These are phyloP conservation scores for Drosophila kuntzei DNA, from an alignment of 2,888 invertebrate genomes.

Conservation along the genomic window DNA sequence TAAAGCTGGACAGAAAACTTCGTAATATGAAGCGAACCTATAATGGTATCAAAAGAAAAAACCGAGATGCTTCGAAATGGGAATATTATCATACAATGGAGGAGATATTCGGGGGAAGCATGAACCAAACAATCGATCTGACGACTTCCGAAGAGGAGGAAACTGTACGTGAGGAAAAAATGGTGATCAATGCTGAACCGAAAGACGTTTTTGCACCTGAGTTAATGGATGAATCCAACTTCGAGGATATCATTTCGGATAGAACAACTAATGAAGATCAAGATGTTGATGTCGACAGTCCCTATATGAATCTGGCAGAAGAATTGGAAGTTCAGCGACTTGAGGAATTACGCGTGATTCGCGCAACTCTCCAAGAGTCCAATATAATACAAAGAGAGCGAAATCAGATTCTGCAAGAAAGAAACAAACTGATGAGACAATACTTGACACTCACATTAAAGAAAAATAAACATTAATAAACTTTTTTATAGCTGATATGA, in stretches of 20 bases:
- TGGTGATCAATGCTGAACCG: constrained; percentile 9
- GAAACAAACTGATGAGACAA: constrained; percentile 26
- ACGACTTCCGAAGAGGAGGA: background rate
- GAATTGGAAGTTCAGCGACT: constrained; percentile 23
- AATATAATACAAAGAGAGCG: constrained; percentile 33
- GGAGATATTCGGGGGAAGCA: constrained; percentile 11
- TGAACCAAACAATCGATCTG: background rate
- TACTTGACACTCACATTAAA: background rate
- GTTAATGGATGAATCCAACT: constrained; percentile 32
- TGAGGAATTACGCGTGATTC: constrained; percentile 28
- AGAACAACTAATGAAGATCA: background rate
- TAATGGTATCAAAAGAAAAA: constrained; percentile 19
- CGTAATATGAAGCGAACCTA: constrained; percentile 43
- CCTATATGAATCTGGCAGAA: background rate
- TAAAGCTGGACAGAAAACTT: constrained; percentile 36
- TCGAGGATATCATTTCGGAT: constrained; percentile 19
- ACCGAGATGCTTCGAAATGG: constrained; percentile 8
- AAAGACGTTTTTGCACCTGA: background rate
- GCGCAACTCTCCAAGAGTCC: constrained; percentile 19
- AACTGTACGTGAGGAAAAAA: background rate
- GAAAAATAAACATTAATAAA: background rate
- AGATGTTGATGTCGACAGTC: constrained; percentile 13
- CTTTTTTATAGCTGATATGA: background rate
- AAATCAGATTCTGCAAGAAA: constrained; percentile 23
- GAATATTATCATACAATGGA: constrained; percentile 28